Evolutionary conservation across 1,140 invertebrate species (phyloP).

Genomic region (Neodiprion fabricii): DNA sequence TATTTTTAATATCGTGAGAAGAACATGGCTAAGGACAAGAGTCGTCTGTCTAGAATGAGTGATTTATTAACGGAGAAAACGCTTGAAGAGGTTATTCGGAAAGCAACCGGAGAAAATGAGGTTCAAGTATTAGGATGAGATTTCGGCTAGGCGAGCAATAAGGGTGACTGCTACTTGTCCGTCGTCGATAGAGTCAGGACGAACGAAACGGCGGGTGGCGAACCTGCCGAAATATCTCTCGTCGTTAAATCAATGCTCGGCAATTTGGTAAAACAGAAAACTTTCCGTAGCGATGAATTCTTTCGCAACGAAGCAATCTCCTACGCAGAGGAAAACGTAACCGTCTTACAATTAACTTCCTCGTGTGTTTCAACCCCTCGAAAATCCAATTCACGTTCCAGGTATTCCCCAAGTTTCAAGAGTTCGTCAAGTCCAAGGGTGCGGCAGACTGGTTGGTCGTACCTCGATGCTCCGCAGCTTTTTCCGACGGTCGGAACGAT

Average conservation of each 20-base stretch:
- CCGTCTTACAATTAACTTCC: slow-evolving; percentile 52
- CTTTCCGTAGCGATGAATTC: slow-evolving; percentile 71
- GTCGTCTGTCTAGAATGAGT: slow-evolving; percentile 36
- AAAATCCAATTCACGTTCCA: slow-evolving; percentile 18
- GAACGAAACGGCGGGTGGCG: slow-evolving; percentile 44
- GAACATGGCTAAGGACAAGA: slow-evolving; percentile 34
- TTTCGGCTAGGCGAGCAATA: slow-evolving; percentile 56
- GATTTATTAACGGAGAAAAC: slow-evolving; percentile 56
- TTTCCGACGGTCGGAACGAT: slow-evolving; percentile 69
- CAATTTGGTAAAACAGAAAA: slow-evolving; percentile 66
- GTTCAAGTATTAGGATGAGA: slow-evolving; percentile 58
- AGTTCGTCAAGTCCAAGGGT: slow-evolving; percentile 43
- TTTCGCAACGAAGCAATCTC: slow-evolving; percentile 74
- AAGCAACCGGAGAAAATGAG: slow-evolving; percentile 48
- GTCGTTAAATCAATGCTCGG: slow-evolving; percentile 70
- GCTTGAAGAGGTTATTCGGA: slow-evolving; percentile 55
- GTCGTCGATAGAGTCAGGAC: slow-evolving; percentile 66
- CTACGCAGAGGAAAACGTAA: slow-evolving; percentile 64
- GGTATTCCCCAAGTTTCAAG: slow-evolving; percentile 45
- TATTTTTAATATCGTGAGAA: not conserved
- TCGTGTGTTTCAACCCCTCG: slow-evolving; percentile 19
- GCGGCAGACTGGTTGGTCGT: slow-evolving; percentile 35
- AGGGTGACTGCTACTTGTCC: slow-evolving; percentile 73
- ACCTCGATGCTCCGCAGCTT: slow-evolving; percentile 61
- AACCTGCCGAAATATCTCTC: slow-evolving; percentile 54